A percentile compares a stretch with the other conserved stretches of the same genome.
phyloP scores from a whole-genome alignment of 2,797 vertebrate genomes.

The Xiphophorus birchmanni region DNA sequence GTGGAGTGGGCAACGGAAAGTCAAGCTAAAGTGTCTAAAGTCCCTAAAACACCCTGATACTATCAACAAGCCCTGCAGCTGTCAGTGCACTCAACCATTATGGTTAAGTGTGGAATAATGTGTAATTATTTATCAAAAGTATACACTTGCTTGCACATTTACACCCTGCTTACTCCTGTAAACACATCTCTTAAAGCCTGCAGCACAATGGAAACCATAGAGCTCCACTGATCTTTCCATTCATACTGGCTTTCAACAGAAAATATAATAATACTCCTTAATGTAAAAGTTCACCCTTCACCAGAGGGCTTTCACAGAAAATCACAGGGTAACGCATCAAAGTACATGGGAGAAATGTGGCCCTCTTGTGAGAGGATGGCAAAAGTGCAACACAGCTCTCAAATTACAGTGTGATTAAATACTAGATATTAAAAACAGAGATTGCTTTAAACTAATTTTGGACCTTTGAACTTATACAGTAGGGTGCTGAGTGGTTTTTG shows the following conservation, averaged over 20 bases:
- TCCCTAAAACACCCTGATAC: conserved; percentile 78
- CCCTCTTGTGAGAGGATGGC: conserved; percentile 45
- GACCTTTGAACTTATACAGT: background rate
- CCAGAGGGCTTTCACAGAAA: background rate
- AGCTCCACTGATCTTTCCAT: background rate
- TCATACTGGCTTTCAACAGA: conserved; percentile 3
- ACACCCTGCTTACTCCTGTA: conserved; percentile 3
- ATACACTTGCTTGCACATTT: background rate
- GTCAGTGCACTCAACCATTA: conserved; percentile 55
- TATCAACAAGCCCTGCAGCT: conserved; percentile 62
- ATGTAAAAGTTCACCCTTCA: background rate
- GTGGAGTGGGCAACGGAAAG: conserved; percentile 72
- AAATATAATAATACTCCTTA: background rate
- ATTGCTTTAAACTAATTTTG: background rate
- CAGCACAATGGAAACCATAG: background rate
- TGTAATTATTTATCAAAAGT: conserved; percentile 30
- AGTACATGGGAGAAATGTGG: conserved; percentile 19
- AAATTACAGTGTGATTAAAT: background rate
- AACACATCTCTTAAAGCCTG: background rate
- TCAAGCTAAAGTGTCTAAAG: conserved; percentile 75
- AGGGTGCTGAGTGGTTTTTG: background rate
- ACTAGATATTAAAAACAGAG: background rate
- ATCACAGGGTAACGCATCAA: background rate
- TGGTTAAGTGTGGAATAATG: conserved; percentile 12
- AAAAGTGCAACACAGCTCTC: conserved; percentile 12